Conservation (phyloP, 2,888 invertebrate species). For the Yponomeuta plumbellus region DNA sequence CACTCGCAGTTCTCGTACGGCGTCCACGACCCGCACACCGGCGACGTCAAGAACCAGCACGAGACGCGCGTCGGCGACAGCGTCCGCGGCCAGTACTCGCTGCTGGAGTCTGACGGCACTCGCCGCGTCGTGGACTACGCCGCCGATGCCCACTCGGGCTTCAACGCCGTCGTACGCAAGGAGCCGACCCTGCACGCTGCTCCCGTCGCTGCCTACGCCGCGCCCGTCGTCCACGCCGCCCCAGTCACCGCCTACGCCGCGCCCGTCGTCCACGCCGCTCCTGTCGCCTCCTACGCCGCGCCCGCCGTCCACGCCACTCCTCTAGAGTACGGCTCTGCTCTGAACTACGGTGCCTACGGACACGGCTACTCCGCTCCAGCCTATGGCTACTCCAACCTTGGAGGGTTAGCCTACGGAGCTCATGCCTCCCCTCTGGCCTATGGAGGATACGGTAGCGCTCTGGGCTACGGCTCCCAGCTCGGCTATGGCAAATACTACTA, state of each 20-base stretch:
- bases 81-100: slow-evolving; percentile 73
- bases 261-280: slow-evolving; percentile 29
- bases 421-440: slow-evolving; percentile 19
- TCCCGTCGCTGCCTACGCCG: slow-evolving; percentile 34
- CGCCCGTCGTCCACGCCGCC: slow-evolving; percentile 18
- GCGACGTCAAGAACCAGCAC: slow-evolving; percentile 75
- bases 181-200: slow-evolving; percentile 45
- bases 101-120: slow-evolving; percentile 78
- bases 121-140: slow-evolving; percentile 79
- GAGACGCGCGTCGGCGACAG: slow-evolving; percentile 80
- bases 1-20: slow-evolving; percentile 68
- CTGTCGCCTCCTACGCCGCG: slow-evolving; percentile 19
- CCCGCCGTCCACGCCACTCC: slow-evolving; percentile 19
- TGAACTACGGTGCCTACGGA: slow-evolving; percentile 28
- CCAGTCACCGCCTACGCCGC: slow-evolving; percentile 26
- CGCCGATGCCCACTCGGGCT: slow-evolving; percentile 49
- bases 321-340: slow-evolving; percentile 20
- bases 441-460: slow-evolving; percentile 6
- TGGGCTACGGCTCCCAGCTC: slow-evolving; percentile 8
- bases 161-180: slow-evolving; percentile 52
- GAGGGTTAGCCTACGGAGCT: slow-evolving; percentile 24
- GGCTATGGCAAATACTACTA: slow-evolving; percentile 5
- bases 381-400: slow-evolving; percentile 25
- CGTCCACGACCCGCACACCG: slow-evolving; percentile 68
- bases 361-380: slow-evolving; percentile 16